These are phyloP conservation scores for Cherax quadricarinatus DNA, from an alignment of 1,140 invertebrate species.

Conservation along the genomic window DNA sequence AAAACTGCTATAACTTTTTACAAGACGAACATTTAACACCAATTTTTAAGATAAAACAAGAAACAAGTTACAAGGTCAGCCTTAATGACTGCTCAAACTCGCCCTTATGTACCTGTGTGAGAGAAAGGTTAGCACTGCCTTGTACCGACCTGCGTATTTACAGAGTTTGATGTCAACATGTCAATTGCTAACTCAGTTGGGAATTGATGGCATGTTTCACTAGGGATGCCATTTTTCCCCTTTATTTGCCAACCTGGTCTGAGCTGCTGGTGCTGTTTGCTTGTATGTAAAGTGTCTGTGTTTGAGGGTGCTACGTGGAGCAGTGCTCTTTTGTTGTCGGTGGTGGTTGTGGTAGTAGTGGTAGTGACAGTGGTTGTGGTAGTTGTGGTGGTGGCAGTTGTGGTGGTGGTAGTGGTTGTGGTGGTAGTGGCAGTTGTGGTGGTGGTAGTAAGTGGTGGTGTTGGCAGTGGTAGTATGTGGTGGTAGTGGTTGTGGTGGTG, in stretches of 20 bases:
- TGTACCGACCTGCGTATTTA: not conserved
- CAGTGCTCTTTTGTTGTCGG: too few species aligned
- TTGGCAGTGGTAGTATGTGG: too few species aligned
- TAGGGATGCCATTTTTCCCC: not conserved
- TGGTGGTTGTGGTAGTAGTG: not conserved
- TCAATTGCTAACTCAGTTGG: not conserved
- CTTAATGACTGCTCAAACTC: not conserved
- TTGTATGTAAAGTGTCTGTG: not conserved
- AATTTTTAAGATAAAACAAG: too few species aligned
- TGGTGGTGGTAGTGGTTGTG: not conserved
- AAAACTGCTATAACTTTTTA: too few species aligned
- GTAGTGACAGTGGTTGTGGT: too few species aligned
- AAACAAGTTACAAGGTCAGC: too few species aligned
- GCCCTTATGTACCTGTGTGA: not conserved
- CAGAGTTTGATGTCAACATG: not conserved
- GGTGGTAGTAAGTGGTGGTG: too few species aligned
- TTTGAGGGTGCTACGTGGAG: not conserved
- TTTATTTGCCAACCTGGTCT: not conserved
- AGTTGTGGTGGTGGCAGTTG: not conserved
- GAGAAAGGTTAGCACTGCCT: not conserved
- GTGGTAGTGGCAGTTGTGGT: not conserved
- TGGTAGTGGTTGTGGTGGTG: not conserved
- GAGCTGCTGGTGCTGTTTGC: not conserved
- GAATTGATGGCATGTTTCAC: not conserved
- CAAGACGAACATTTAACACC: too few species aligned